Evolutionary conservation across 2,888 invertebrate species (phyloP).

Genomic region (Philonicus albiceps): DNA sequence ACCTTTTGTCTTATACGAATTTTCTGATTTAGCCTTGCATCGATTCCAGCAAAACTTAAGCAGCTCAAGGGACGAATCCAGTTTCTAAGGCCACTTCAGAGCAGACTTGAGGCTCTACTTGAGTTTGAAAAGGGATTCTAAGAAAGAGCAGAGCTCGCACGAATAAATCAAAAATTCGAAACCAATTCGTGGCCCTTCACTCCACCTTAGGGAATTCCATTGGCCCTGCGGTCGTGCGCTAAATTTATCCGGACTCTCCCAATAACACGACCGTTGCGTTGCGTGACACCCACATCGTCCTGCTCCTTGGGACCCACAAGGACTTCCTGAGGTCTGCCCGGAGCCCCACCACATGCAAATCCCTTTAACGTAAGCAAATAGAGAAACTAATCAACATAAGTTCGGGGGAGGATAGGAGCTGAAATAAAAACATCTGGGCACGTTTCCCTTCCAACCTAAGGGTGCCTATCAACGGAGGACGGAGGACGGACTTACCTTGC

Average conservation of each 20-base stretch:
- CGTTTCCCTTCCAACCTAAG: neutral
- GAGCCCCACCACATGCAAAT: neutral
- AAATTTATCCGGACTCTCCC: neutral
- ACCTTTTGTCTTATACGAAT: neutral
- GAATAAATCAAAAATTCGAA: conserved; percentile 5
- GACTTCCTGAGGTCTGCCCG: neutral
- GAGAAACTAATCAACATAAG: conserved; percentile 24
- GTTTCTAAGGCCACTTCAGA: neutral
- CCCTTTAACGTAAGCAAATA: neutral
- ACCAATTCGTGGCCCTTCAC: neutral
- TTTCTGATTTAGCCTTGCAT: neutral
- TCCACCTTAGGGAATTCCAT: neutral
- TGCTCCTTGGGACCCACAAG: neutral
- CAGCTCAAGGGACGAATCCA: neutral
- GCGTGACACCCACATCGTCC: neutral
- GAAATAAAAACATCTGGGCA: neutral
- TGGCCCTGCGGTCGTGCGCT: neutral
- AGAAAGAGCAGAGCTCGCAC: neutral
- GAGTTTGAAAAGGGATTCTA: neutral
- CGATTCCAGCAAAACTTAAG: neutral
- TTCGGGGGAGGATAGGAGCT: neutral
- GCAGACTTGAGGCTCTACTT: neutral
- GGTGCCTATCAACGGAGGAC: neutral
- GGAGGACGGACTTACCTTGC: conserved; percentile 33
- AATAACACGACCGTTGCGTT: neutral